phyloP scores from a whole-genome alignment of 2,113 vertebrate species.

The Strix aluco region DNA sequence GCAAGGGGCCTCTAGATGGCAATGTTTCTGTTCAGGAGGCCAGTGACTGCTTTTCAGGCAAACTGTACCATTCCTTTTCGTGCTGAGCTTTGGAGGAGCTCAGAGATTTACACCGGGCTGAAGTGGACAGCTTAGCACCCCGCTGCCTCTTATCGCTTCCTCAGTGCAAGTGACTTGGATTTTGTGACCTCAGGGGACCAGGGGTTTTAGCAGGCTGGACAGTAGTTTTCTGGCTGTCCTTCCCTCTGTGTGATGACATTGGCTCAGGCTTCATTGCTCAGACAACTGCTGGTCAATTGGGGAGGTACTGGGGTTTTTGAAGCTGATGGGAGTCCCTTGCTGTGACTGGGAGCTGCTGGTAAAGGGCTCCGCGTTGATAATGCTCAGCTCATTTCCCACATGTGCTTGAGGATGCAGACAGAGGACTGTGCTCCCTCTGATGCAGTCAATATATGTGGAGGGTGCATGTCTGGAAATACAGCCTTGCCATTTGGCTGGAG shows the following conservation, averaged over 20 bases:
- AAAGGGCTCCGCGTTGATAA: background rate
- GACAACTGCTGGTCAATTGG: rapidly evolving
- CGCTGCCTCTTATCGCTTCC: background rate
- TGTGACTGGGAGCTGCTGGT: background rate
- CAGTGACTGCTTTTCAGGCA: background rate
- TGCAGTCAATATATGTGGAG: background rate
- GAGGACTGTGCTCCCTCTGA: background rate
- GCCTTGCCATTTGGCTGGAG: background rate
- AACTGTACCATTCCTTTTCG: background rate
- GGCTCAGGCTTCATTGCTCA: background rate
- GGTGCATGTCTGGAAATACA: background rate
- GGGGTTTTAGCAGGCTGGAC: background rate
- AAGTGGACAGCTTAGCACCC: constrained; percentile 23
- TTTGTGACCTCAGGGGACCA: background rate
- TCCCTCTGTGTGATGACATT: background rate
- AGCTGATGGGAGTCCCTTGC: background rate
- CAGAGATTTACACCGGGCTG: background rate
- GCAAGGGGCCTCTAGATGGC: constrained; percentile 72
- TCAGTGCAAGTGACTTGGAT: constrained; percentile 10
- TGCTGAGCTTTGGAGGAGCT: background rate
- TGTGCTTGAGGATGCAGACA: background rate
- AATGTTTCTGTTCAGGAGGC: constrained; percentile 69
- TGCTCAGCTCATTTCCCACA: rapidly evolving
- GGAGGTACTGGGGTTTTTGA: background rate
- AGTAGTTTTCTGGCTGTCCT: background rate